These are phyloP conservation scores for Netta rufina DNA, from an alignment of 2,797 vertebrate genomes.

Conservation along the genomic window DNA sequence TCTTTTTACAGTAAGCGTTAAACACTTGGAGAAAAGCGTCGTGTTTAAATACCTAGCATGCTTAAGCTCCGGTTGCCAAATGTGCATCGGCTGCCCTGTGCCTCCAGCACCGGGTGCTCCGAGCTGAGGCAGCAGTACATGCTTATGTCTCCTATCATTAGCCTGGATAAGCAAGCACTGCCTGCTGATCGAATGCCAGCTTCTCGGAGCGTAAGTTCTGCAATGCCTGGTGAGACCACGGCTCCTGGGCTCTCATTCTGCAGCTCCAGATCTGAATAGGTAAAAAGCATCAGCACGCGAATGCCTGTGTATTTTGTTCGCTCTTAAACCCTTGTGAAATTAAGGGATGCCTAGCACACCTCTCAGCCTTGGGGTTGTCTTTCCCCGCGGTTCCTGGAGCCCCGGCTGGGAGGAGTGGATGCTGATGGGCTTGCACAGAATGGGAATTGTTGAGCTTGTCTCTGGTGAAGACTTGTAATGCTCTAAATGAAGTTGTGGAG, in stretches of 20 bases:
- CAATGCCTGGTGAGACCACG: not conserved
- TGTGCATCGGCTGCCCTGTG: not conserved
- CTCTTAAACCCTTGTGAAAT: not conserved
- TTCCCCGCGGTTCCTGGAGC: not conserved
- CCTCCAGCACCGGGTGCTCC: not conserved
- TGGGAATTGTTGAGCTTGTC: not conserved
- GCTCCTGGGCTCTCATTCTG: not conserved
- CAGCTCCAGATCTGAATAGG: fast-evolving
- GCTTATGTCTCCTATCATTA: not conserved
- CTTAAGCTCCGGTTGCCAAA: not conserved
- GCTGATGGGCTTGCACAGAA: constrained; percentile 15
- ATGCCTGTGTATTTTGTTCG: not conserved
- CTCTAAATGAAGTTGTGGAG: constrained; percentile 28
- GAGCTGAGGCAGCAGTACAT: fast-evolving
- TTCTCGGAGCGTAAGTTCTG: not conserved
- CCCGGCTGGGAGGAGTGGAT: not conserved
- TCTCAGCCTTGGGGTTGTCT: not conserved
- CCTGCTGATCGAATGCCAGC: not conserved
- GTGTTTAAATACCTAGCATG: not conserved
- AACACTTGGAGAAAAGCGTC: not conserved
- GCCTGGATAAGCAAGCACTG: fast-evolving
- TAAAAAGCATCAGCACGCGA: not conserved
- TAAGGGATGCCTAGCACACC: not conserved
- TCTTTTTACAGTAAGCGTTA: not conserved
- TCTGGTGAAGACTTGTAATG: not conserved